A percentile compares a stretch with the other conserved stretches of the same genome.
phyloP scores from a whole-genome alignment of 2,797 vertebrate species.

The Falco berigora region DNA sequence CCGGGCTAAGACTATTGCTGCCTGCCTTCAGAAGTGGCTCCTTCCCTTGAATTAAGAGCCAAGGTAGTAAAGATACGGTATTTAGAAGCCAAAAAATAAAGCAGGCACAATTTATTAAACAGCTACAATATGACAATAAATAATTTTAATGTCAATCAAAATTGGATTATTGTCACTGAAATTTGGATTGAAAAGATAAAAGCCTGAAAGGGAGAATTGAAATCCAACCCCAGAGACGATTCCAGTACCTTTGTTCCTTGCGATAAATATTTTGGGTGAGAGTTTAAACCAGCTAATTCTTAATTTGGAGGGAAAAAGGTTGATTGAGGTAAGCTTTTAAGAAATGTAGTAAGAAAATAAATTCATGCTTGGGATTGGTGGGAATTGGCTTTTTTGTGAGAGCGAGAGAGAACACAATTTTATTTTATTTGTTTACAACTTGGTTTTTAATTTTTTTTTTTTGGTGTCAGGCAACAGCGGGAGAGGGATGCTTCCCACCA shows the following conservation, averaged over 20 bases:
- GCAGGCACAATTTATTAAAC: slow-evolving; percentile 60
- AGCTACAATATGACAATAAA: slow-evolving; percentile 65
- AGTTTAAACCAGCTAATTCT: slow-evolving; percentile 51
- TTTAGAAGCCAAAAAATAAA: slow-evolving; percentile 53
- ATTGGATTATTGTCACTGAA: slow-evolving; percentile 59
- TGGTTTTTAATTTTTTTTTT: neutral
- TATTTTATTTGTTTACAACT: neutral
- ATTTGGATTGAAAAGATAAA: slow-evolving; percentile 60
- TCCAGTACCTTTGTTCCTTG: slow-evolving; percentile 33
- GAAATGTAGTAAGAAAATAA: neutral
- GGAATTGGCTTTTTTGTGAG: neutral
- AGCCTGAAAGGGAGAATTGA: slow-evolving; percentile 41
- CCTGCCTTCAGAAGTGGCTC: neutral
- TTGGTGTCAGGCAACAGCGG: neutral
- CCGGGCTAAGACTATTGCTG: neutral
- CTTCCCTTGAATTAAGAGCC: slow-evolving; percentile 32
- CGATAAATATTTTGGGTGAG: slow-evolving; percentile 61
- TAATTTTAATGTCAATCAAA: slow-evolving; percentile 69
- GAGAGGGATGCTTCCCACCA: neutral
- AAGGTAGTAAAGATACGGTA: slow-evolving; percentile 29
- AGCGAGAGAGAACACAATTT: neutral
- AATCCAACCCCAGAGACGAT: slow-evolving; percentile 15
- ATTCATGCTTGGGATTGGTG: neutral
- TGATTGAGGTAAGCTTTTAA: neutral
- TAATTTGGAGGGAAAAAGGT: neutral